A percentile compares a stretch with the other conserved stretches of the same genome.
Evolutionary conservation across 2,888 invertebrate species (phyloP).

Genomic region (Amiota communis): DNA sequence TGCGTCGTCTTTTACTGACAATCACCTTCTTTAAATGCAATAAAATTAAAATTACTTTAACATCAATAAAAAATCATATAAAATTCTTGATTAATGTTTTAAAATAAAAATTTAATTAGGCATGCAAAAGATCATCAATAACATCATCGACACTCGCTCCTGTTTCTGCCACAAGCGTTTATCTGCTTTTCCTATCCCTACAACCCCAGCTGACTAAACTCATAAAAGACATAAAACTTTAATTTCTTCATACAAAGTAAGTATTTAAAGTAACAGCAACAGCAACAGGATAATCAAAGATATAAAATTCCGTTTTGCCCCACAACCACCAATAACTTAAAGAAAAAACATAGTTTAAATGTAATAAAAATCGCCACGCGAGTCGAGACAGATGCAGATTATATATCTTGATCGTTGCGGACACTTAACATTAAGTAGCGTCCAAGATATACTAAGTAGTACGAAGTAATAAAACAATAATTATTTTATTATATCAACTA

Average conservation of each 20-base stretch:
- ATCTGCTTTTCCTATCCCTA: neutral
- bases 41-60: no score
- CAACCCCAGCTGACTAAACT: conserved; percentile 16
- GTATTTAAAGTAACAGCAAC: neutral
- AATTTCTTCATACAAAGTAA: neutral
- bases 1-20: no score
- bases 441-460: neutral
- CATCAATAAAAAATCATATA: no score
- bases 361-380: conserved; percentile 19
- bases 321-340: neutral
- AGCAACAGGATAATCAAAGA: conserved; percentile 10
- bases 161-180: no score
- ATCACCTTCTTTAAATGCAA: no score
- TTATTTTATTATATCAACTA: conserved; percentile 14
- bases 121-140: no score
- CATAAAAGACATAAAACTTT: conserved; percentile 1
- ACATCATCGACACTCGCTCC: no score
- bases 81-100: no score
- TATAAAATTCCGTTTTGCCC: neutral
- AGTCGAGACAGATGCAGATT: neutral
- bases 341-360: neutral
- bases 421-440: neutral
- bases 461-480: conserved; percentile 15
- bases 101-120: no score
- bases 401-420: neutral